Conservation (phyloP, 2,797 vertebrate genomes). For the Pangasius mekongensis region DNA sequence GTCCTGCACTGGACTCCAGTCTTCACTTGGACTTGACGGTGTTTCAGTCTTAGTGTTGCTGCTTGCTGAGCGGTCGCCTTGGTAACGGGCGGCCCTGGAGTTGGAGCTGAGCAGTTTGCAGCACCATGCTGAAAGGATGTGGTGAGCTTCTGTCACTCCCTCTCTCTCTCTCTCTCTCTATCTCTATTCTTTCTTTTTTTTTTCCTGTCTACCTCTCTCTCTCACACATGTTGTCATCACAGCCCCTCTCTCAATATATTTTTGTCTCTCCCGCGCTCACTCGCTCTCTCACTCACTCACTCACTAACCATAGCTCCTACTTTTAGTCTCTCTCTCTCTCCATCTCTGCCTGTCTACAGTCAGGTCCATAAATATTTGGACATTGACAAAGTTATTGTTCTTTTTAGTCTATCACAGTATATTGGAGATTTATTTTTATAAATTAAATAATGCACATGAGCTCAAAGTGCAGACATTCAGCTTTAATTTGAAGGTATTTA, state of each 20-base stretch:
- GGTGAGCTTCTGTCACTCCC: constrained; percentile 56
- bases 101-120: constrained; percentile 21
- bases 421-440: too few relatives aligned
- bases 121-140: constrained; percentile 68
- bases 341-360: neutral
- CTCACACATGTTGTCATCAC: neutral
- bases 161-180: neutral
- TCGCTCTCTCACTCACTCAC: neutral
- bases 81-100: constrained; percentile 45
- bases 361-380: neutral
- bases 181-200: neutral
- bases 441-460: too few relatives aligned
- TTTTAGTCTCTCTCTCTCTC: neutral
- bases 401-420: too few relatives aligned
- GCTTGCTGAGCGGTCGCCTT: neutral
- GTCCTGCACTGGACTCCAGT: neutral
- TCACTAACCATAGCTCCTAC: neutral
- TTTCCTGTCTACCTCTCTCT: neutral
- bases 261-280: neutral
- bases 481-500: too few relatives aligned
- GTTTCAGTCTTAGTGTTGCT: neutral
- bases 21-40: neutral
- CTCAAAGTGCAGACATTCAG: neutral
- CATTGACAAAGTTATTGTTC: too few relatives aligned
- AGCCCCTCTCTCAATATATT: neutral